These are phyloP conservation scores for Lytechinus variegatus DNA, from an alignment of 35 echinoderm and acorn worm species.

Conservation along the genomic window DNA sequence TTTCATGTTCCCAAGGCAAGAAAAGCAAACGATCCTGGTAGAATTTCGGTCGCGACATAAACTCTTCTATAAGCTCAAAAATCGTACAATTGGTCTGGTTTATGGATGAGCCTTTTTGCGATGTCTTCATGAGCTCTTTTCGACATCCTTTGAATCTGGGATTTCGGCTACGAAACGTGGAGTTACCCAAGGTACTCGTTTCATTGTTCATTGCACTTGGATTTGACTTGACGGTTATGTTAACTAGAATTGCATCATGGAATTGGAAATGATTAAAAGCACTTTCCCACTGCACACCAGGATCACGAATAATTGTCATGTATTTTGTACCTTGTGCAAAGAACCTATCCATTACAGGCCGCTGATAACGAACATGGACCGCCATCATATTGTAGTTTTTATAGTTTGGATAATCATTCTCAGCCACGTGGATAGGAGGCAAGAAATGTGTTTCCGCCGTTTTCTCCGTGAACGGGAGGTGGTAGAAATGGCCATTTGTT, in stretches of 20 bases:
- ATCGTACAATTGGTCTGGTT: not conserved
- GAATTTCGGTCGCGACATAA: not conserved
- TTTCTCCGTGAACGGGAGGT: not conserved
- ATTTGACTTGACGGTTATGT: not conserved
- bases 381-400: conserved; percentile 44
- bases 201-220: not conserved
- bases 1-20: not conserved
- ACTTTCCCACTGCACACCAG: conserved; percentile 17
- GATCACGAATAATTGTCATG: conserved; percentile 51
- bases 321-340: conserved; percentile 7
- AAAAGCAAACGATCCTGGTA: not conserved
- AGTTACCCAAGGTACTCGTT: not conserved
- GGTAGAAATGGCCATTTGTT: not conserved
- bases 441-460: not conserved
- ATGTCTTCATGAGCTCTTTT: not conserved
- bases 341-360: not conserved
- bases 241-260: not conserved
- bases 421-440: not conserved
- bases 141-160: not conserved
- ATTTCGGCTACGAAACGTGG: not conserved
- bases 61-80: not conserved
- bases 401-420: conserved; percentile 21
- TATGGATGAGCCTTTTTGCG: not conserved
- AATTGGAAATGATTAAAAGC: conserved; percentile 19
- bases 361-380: conserved; percentile 12